A percentile compares a stretch with the other conserved stretches of the same genome.
Conservation (phyloP, 2,797 vertebrate species). For the Columba guinea region DNA sequence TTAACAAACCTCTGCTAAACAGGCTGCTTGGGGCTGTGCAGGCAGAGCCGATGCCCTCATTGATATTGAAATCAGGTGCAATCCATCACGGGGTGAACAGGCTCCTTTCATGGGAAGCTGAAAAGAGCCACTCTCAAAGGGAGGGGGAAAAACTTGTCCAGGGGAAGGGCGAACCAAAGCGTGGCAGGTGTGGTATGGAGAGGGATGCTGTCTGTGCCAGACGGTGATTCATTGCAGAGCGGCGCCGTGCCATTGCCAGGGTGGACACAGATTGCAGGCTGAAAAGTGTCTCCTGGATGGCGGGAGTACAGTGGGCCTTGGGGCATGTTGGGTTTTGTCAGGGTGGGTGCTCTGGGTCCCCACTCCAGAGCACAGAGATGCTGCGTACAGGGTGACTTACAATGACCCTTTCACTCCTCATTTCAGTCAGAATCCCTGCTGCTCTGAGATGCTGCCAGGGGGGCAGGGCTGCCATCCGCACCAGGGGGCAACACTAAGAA, state of each 20-base stretch:
- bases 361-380: fast-evolving
- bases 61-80: constrained; percentile 85
- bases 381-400: fast-evolving
- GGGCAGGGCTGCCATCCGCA: fast-evolving
- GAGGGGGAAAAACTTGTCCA: constrained; percentile 78
- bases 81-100: constrained; percentile 79
- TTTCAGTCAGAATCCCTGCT: fast-evolving
- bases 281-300: neutral
- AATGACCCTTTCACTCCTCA: neutral
- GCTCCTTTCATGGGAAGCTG: constrained; percentile 77
- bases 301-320: neutral
- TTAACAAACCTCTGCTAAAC: constrained; percentile 76
- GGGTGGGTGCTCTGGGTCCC: neutral
- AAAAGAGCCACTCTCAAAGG: constrained; percentile 78
- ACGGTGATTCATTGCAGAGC: constrained; percentile 35
- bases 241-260: neutral
- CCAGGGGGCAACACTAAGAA: fast-evolving
- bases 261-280: fast-evolving
- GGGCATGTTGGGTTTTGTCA: fast-evolving
- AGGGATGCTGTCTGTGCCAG: constrained; percentile 25
- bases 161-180: constrained; percentile 79
- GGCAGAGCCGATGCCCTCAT: constrained; percentile 67
- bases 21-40: constrained; percentile 24
- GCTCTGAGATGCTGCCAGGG: neutral
- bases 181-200: constrained; percentile 85